A percentile compares a stretch with the other conserved stretches of the same genome.
Conservation (phyloP, 2,797 vertebrate genomes). For the Lacerta bilineata region DNA sequence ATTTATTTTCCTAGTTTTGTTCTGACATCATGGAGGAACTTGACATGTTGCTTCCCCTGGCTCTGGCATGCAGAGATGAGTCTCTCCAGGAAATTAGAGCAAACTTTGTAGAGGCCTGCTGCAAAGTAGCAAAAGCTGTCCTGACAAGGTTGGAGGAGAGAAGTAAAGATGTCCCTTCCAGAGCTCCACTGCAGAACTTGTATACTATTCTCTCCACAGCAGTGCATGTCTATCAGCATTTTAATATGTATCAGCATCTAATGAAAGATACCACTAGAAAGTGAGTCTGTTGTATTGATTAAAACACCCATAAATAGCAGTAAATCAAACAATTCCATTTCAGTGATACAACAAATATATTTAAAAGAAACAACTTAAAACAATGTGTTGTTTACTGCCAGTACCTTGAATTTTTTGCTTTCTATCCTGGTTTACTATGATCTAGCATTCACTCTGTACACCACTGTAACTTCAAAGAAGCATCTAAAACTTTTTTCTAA, state of each 20-base stretch:
- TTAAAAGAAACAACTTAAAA: not conserved
- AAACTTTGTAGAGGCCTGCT: slow-evolving; percentile 91
- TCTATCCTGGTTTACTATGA: not conserved
- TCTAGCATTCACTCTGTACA: not conserved
- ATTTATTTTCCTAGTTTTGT: slow-evolving; percentile 89
- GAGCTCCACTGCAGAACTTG: slow-evolving; percentile 86
- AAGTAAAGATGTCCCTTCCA: slow-evolving; percentile 85
- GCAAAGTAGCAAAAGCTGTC: slow-evolving; percentile 85
- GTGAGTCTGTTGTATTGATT: slow-evolving; percentile 80
- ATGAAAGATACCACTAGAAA: slow-evolving; percentile 84
- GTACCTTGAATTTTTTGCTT: not conserved
- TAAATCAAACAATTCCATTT: slow-evolving; percentile 33
- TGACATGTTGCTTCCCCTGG: slow-evolving; percentile 91
- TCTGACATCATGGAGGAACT: slow-evolving; percentile 88
- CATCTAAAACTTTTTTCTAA: not conserved
- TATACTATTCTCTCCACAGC: slow-evolving; percentile 86
- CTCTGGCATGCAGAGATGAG: slow-evolving; percentile 87
- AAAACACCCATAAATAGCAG: slow-evolving; percentile 20
- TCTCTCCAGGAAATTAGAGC: slow-evolving; percentile 88
- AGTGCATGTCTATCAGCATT: slow-evolving; percentile 83
- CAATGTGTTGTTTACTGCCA: not conserved
- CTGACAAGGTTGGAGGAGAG: slow-evolving; percentile 87
- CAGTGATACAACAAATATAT: not conserved
- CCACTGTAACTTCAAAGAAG: not conserved
- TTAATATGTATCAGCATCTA: slow-evolving; percentile 83